Conservation (phyloP, 2,113 vertebrate genomes). For the Aramus guarauna region DNA sequence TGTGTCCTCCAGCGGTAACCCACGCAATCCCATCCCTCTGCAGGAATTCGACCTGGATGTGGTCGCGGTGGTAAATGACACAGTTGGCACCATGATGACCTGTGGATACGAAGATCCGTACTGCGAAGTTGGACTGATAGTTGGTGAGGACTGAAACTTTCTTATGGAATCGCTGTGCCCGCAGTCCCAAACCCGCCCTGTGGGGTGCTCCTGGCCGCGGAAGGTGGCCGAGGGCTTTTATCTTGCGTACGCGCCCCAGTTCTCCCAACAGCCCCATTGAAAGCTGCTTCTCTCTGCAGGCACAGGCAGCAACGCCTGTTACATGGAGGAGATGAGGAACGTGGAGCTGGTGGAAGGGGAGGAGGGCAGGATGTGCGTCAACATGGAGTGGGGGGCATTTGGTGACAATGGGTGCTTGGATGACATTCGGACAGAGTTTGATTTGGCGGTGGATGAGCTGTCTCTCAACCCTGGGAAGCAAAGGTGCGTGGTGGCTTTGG, state of each 20-base stretch:
- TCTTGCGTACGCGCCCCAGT: accelerated
- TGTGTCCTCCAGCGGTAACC: background rate
- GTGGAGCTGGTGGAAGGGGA: conserved; percentile 89
- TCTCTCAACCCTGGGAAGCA: conserved; percentile 88
- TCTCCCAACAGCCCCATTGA: accelerated
- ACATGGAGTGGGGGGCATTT: conserved; percentile 98
- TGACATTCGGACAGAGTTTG: conserved; percentile 85
- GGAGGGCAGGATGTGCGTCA: conserved; percentile 91
- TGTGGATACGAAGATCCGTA: conserved; percentile 91
- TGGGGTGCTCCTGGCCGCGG: background rate
- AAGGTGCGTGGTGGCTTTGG: conserved; percentile 70
- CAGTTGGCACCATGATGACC: conserved; percentile 98
- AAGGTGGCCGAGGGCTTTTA: background rate
- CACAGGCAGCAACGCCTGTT: conserved; percentile 93
- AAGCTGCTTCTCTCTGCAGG: conserved; percentile 65
- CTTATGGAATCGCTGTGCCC: accelerated
- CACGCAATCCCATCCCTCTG: background rate
- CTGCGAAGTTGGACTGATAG: conserved; percentile 95
- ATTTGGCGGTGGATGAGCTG: conserved; percentile 81
- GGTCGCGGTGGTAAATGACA: conserved; percentile 95
- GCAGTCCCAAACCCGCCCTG: accelerated
- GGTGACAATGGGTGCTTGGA: conserved; percentile 89
- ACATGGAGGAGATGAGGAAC: conserved; percentile 97
- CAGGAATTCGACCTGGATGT: conserved; percentile 95
- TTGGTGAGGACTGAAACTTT: conserved; percentile 76